Percentiles rank a stretch among this genome's conserved stretches.
Conservation (phyloP, 2,888 invertebrate genomes). For the Xanthorhoe spadicearia region DNA sequence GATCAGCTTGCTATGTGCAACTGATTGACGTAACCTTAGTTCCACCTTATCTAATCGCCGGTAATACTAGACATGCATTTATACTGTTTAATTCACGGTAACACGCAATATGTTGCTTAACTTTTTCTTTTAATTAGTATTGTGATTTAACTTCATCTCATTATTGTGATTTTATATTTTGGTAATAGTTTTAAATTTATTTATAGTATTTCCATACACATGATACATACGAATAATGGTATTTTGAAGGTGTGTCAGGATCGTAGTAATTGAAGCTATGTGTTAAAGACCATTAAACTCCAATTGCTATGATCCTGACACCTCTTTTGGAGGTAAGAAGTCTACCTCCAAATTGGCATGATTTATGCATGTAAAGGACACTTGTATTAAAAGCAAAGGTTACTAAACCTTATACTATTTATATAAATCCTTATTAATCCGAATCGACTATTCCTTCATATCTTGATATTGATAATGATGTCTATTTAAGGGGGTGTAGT, state of each 20-base stretch:
- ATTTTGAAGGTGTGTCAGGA: too few relatives aligned
- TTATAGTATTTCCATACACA: too few relatives aligned
- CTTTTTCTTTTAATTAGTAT: neutral
- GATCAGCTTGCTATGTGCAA: constrained; percentile 2
- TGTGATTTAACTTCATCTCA: neutral
- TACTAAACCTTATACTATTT: neutral
- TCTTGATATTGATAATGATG: constrained; percentile 2
- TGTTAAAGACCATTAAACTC: too few relatives aligned
- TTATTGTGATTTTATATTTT: too few relatives aligned
- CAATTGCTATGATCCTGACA: too few relatives aligned
- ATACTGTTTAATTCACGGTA: constrained; percentile 1
- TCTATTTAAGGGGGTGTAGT: too few relatives aligned
- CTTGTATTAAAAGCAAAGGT: neutral
- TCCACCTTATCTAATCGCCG: constrained; percentile 13
- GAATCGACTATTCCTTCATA: neutral
- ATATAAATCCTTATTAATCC: neutral
- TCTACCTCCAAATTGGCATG: too few relatives aligned
- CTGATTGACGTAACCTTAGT: constrained; percentile 11
- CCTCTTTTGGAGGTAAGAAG: too few relatives aligned
- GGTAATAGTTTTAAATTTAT: too few relatives aligned
- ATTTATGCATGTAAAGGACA: neutral
- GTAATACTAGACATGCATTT: constrained; percentile 11
- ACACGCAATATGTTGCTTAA: constrained; percentile 24
- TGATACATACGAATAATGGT: too few relatives aligned
- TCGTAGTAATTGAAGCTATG: too few relatives aligned